Base-by-base conservation (phyloP, 30 jellyfish, hydroid and myxozoan species). In the Pseudorhiza aurosa region DNA sequence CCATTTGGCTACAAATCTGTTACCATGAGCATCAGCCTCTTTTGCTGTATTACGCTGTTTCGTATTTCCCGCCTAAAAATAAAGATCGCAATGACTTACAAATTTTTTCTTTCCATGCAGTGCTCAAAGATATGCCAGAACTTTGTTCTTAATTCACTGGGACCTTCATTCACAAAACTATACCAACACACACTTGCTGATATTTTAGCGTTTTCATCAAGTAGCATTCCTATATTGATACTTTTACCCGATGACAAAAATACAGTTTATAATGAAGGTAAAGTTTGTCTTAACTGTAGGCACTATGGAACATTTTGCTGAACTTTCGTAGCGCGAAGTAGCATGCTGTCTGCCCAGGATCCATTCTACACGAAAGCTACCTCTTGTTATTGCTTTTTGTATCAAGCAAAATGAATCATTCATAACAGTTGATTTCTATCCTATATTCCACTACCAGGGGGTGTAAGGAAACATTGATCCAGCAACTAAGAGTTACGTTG, bases 101-200 rank as follows among this genome's bases (percentile, higher is more conserved):
- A 51, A 53, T 36, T 65, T 12, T 12, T 39, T 39, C 50, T 39
- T 39, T 12, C 12, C 10, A 5, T 39, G 50, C 50, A 85, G 96
- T 56, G 76, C 4, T 14, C 77, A 22, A 55, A 2, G 50, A 63
- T 46, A 10, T 57, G 81, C 56, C 72, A 63, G 40, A 85, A 43
- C 37, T 60, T 85, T 12, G 36, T 85, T 28, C 26, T 65, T 12
- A 69, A 85, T 35, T 21, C 58, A 10, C 96, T 85, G 65, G 96
- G 96, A 60, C 96, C 96, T 7, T 45, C 42, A 7, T 85, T 85
- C 37, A 50, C 83, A 40, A 43, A 71, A 21, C 27, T 77, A 30
- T 62, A 19, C 45, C 33, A 24, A 14, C 83, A 45, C 32, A 60
- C 49, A 1, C 14, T 68, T 58, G 81, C 35, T 30, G 72, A 75